Percentiles rank a stretch among this genome's conserved stretches.
Evolutionary conservation across 2,888 invertebrate genomes (phyloP).

Genomic region (Metellina segmentata): DNA sequence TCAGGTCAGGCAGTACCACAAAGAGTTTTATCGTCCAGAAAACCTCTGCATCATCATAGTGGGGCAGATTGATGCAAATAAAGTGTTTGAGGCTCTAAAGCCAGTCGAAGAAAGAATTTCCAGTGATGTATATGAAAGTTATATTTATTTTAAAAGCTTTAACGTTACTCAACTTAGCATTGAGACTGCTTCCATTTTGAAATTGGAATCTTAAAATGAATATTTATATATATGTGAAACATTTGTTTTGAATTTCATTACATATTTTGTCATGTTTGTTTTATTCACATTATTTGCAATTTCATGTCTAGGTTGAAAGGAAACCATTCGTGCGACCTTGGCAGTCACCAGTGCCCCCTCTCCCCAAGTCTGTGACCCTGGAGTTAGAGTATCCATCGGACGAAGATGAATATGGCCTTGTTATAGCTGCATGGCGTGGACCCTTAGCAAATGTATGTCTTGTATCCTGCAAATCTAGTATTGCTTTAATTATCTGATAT

Average conservation of each 20-base stretch:
- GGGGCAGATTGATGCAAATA: slow-evolving; percentile 88
- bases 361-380: slow-evolving; percentile 84
- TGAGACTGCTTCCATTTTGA: too few relatives aligned
- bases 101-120: slow-evolving; percentile 88
- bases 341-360: slow-evolving; percentile 87
- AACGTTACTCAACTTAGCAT: too few relatives aligned
- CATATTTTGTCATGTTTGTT: neutral
- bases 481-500: too few relatives aligned
- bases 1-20: slow-evolving; percentile 89
- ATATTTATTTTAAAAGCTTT: neutral
- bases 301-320: slow-evolving; percentile 80
- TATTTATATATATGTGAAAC: too few relatives aligned
- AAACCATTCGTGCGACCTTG: slow-evolving; percentile 87
- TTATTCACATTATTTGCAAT: too few relatives aligned
- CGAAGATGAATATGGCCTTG: slow-evolving; percentile 90
- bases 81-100: slow-evolving; percentile 88
- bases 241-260: too few relatives aligned
- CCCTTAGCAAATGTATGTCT: slow-evolving; percentile 82
- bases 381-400: slow-evolving; percentile 89
- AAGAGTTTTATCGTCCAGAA: slow-evolving; percentile 92
- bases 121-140: slow-evolving; percentile 78
- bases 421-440: slow-evolving; percentile 90
- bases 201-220: too few relatives aligned
- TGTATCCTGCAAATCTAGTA: neutral
- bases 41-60: slow-evolving; percentile 92